These are phyloP conservation scores for Spodoptera exigua DNA, from an alignment of 2,888 invertebrate species.

Conservation along the genomic window DNA sequence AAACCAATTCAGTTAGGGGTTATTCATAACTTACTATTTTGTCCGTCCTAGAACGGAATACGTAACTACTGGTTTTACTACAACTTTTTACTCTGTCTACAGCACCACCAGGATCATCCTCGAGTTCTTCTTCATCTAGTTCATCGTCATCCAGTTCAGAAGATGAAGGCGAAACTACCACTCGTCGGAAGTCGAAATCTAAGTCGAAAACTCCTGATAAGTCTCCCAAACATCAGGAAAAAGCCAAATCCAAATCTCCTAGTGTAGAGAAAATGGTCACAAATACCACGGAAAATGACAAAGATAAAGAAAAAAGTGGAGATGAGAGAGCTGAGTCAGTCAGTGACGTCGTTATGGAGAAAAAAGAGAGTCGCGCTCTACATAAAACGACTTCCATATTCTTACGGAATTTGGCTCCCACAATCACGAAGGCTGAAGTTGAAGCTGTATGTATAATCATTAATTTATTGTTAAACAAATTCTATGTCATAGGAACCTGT, in stretches of 20 bases:
- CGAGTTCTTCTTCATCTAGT: slow-evolving; percentile 86
- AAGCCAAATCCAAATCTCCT: slow-evolving; percentile 78
- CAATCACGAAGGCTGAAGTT: slow-evolving; percentile 98
- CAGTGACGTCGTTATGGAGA: slow-evolving; percentile 83
- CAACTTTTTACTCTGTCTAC: slow-evolving; percentile 5
- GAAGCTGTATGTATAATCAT: slow-evolving; percentile 92
- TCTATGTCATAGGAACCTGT: too few relatives aligned
- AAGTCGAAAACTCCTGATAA: slow-evolving; percentile 83
- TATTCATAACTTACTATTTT: too few relatives aligned
- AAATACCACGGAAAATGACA: slow-evolving; percentile 66
- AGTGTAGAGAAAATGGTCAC: slow-evolving; percentile 71
- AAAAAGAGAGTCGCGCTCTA: slow-evolving; percentile 91
- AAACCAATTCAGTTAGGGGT: too few relatives aligned
- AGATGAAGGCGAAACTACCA: slow-evolving; percentile 80
- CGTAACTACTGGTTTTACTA: too few relatives aligned
- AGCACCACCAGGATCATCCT: slow-evolving; percentile 87
- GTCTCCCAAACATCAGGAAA: slow-evolving; percentile 75
- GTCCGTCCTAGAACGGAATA: too few relatives aligned
- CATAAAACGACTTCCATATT: slow-evolving; percentile 99
- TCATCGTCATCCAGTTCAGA: slow-evolving; percentile 87
- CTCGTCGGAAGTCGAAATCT: slow-evolving; percentile 80
- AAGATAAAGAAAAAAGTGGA: slow-evolving; percentile 75
- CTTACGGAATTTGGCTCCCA: slow-evolving; percentile 97
- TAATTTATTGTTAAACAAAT: too few relatives aligned
- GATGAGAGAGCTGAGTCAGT: slow-evolving; percentile 87